Evolutionary conservation across 1,140 invertebrate species (phyloP).

Genomic region (Temnothorax nylanderi): DNA sequence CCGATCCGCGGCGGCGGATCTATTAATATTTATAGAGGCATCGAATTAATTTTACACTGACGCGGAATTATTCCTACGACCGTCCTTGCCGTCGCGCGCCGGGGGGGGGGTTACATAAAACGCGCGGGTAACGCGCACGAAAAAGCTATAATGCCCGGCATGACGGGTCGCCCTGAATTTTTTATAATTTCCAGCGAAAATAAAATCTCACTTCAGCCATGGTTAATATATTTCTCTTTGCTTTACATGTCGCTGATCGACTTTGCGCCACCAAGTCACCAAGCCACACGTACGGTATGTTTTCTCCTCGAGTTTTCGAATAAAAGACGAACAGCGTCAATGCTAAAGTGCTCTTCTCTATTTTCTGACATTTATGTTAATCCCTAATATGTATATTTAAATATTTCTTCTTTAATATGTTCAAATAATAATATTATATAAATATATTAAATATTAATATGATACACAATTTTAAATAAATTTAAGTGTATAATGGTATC

Average conservation of each 20-base stretch:
- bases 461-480: neutral
- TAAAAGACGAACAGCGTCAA: neutral
- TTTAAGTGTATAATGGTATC: neutral
- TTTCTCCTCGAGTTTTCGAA: neutral
- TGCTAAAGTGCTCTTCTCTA: neutral
- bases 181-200: conserved; percentile 12
- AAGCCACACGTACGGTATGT: too few species aligned
- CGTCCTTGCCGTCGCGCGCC: neutral
- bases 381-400: neutral
- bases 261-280: neutral
- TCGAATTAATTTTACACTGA: conserved; percentile 44
- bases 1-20: neutral
- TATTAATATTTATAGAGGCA: conserved; percentile 50
- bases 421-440: neutral
- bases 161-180: neutral
- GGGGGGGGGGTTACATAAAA: neutral
- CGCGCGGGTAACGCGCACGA: neutral
- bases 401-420: neutral
- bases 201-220: neutral
- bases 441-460: neutral
- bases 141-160: neutral
- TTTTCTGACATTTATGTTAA: neutral
- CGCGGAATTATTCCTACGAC: conserved; percentile 45
- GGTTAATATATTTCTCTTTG: neutral
- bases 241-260: neutral